Evolutionary conservation across 2,888 invertebrate genomes (phyloP).

Genomic region (Drosophila picticornis): DNA sequence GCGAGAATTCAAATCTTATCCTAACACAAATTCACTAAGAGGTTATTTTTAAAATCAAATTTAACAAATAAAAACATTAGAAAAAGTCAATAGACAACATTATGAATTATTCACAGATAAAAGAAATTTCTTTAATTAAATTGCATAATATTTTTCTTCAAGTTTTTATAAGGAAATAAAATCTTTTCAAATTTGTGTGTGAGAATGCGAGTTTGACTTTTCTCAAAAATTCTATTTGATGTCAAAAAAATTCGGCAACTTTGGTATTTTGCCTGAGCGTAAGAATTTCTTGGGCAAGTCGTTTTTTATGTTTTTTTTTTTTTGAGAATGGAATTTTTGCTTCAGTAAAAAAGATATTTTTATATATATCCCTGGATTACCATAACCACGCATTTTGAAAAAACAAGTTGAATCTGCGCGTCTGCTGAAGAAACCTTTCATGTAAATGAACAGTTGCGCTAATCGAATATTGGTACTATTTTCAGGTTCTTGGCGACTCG

Average conservation of each 20-base stretch:
- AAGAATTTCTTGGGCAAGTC: background rate
- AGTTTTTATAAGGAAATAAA: background rate
- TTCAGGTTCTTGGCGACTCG: constrained; percentile 94
- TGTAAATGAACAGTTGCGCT: background rate
- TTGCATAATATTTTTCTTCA: background rate
- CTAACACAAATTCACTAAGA: background rate
- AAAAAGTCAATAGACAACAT: background rate
- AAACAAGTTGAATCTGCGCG: background rate
- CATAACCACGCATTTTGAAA: background rate
- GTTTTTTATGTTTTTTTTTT: too few relatives aligned
- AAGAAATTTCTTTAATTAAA: background rate
- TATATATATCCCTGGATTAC: background rate
- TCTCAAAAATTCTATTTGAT: constrained; percentile 2
- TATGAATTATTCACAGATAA: background rate
- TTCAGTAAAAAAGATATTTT: background rate
- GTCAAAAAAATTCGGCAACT: background rate
- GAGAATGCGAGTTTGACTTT: background rate
- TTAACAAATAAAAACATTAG: background rate
- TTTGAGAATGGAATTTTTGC: background rate
- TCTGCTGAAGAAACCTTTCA: background rate
- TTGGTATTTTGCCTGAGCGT: background rate
- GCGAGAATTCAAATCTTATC: background rate
- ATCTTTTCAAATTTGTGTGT: background rate
- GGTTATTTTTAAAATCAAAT: background rate
- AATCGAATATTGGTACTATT: constrained; percentile 17